Conservation (phyloP, 2,888 invertebrate genomes). For the Bruchidius siliquastri region DNA sequence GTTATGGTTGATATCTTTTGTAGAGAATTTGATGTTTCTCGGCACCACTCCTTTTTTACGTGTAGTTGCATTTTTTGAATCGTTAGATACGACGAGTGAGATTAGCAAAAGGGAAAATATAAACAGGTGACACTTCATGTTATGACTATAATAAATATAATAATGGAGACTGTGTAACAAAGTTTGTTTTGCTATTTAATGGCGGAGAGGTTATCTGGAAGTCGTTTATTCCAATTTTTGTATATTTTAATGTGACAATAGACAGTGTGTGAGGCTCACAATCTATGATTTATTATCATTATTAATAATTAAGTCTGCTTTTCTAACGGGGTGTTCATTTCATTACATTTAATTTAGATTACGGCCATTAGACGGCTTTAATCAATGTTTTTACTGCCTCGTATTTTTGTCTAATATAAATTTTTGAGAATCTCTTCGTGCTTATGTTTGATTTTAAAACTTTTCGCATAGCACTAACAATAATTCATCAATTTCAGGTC, state of each 20-base stretch:
- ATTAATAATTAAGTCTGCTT: background rate
- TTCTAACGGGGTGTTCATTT: background rate
- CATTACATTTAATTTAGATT: too few relatives aligned
- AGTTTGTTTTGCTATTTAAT: background rate
- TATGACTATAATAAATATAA: background rate
- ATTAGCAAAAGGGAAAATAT: background rate
- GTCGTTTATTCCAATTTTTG: background rate
- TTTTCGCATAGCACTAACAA: too few relatives aligned
- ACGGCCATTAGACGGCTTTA: too few relatives aligned
- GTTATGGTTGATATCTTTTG: background rate
- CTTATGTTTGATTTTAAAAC: too few relatives aligned
- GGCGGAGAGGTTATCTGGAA: background rate
- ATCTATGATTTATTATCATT: conserved; percentile 28
- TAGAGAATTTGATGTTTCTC: background rate
- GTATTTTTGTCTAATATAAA: too few relatives aligned
- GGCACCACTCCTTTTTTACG: background rate
- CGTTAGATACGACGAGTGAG: too few relatives aligned
- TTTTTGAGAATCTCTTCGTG: too few relatives aligned
- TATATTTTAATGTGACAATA: conserved; percentile 6
- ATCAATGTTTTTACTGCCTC: too few relatives aligned
- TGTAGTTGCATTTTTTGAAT: background rate
- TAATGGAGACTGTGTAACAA: background rate
- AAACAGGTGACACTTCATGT: background rate
- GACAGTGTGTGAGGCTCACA: conserved; percentile 76
- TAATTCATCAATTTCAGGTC: conserved; percentile 21